Percentiles rank a stretch among this genome's conserved stretches.
Evolutionary conservation across 2,888 invertebrate genomes (phyloP).

Genomic region (Liodrosophila aerea): DNA sequence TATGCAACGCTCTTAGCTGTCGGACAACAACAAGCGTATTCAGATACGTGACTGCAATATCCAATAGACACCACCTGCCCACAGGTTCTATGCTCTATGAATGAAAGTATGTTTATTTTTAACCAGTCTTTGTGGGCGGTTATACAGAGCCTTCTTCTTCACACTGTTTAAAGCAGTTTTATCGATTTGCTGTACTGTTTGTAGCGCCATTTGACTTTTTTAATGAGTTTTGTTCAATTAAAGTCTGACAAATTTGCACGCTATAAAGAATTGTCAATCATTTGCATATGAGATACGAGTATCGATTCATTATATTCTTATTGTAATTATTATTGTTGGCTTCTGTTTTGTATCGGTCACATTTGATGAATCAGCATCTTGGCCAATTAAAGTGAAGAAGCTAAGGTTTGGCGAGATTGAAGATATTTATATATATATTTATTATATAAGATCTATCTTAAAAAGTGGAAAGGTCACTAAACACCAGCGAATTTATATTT

Average conservation of each 20-base stretch:
- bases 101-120: constrained; percentile 27
- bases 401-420: too few relatives aligned
- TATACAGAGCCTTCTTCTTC: constrained; percentile 4
- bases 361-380: constrained; percentile 26
- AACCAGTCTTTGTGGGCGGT: constrained; percentile 42
- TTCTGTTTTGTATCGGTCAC: constrained; percentile 12
- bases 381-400: too few relatives aligned
- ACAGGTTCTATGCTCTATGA: constrained; percentile 18
- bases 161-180: constrained; percentile 20
- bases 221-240: constrained; percentile 39
- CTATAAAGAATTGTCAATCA: constrained; percentile 17
- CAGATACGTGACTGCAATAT: constrained; percentile 50
- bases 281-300: constrained; percentile 31
- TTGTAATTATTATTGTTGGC: constrained; percentile 15
- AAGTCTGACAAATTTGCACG: constrained; percentile 8
- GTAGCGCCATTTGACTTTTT: constrained; percentile 43
- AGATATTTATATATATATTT: too few relatives aligned
- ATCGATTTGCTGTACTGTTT: constrained; percentile 17
- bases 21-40: constrained; percentile 39
- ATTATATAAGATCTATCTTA: too few relatives aligned
- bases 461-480: too few relatives aligned
- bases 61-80: constrained; percentile 50
- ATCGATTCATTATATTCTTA: constrained; percentile 14
- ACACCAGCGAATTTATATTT: too few relatives aligned
- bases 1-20: constrained; percentile 26